Conservation (phyloP, 2,888 invertebrate species). For the Rhagonycha fulva region DNA sequence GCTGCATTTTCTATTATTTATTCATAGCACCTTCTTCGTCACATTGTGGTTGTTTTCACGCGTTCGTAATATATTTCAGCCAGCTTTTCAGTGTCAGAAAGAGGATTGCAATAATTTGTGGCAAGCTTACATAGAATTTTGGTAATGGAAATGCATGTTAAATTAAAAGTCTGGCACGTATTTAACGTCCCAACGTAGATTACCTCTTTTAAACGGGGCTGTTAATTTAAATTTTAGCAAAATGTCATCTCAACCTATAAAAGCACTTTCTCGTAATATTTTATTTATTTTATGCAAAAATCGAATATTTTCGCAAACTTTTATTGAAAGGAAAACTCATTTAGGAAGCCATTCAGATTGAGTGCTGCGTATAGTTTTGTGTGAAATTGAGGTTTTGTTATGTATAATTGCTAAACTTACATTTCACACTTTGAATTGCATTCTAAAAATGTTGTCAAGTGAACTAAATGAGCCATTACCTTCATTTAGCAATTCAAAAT, state of each 20-base stretch:
- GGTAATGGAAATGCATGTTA: constrained; percentile 31
- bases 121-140: constrained; percentile 24
- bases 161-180: constrained; percentile 30
- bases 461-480: background rate
- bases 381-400: constrained; percentile 6
- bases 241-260: background rate
- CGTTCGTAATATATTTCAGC: constrained; percentile 29
- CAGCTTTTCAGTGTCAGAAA: constrained; percentile 28
- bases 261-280: constrained; percentile 3
- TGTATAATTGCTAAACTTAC: background rate
- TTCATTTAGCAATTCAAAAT: background rate
- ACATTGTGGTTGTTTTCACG: constrained; percentile 28
- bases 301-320: background rate
- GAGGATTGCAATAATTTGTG: constrained; percentile 33
- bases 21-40: constrained; percentile 23
- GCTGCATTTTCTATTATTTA: constrained; percentile 18
- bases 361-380: constrained; percentile 17
- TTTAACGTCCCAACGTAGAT: constrained; percentile 20
- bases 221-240: background rate
- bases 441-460: background rate
- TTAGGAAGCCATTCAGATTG: constrained; percentile 15
- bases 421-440: background rate
- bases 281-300: constrained; percentile 4
- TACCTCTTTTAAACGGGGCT: constrained; percentile 17
- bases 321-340: constrained; percentile 24